Base-by-base conservation (phyloP, 64 coral and sea anemone genomes). In the Hydrozoanthus tunicans region DNA sequence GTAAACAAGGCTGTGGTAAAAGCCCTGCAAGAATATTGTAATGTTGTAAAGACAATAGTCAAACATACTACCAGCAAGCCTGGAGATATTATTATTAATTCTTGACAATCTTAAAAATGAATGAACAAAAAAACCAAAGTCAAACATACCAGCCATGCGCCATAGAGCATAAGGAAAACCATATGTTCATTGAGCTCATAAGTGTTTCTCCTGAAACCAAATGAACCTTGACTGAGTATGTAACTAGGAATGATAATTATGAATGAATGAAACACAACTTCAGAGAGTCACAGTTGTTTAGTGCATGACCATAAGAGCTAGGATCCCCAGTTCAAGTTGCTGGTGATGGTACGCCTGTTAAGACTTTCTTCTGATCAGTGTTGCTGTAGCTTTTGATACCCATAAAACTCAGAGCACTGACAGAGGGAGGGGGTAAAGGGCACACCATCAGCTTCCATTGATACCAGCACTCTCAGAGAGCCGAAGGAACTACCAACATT, bases 91-190 rank as follows among this genome's bases (percentile, higher is more conserved):
- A 32, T 53, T 77, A 11, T 14, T 14, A 14, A 14, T 20, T 6
- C 14, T 69, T 4, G 4, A n/a, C 15, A n/a, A 6, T 20, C 24
- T 6, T n/a, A 14, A 20, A 20, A 3, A 14, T 69, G 9, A 3
- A 9, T 51, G 26, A 52, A 75, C 52, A 75, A 75, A 11, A 26
- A 43, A 12, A 53, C 6, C 72, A 12, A 14, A 69, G 24, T n/a
- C 66, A 24, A 17, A 82, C 95, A 94, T 75, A 96, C 95, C 95
- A 96, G 78, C 95, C 95, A 96, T 6, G 91, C 92, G 9, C 95
- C 95, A 83, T 94, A 96, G 6, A 89, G 64, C 53, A 96, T 20
- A 51, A 86, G 25, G 68, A 96, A 96, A 54, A 96, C 95, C 5
- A 91, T 64, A 54, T 91, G 51, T 58, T 96, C 95, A 85, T 96